Conservation (phyloP, 2,888 invertebrate species). For the Drosophila parthenogenetica region DNA sequence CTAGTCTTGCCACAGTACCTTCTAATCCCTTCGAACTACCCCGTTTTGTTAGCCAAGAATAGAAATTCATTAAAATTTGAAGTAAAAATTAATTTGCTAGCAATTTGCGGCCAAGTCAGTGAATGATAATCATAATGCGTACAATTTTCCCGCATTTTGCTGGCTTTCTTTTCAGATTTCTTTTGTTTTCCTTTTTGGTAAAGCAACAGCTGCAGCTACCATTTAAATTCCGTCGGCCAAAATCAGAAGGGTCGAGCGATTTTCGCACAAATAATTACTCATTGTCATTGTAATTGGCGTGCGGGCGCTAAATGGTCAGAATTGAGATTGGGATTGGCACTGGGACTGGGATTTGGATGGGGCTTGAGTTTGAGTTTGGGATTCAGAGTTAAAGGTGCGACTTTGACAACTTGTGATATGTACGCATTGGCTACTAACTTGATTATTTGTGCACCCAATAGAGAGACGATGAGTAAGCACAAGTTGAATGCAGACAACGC, state of each 20-base stretch:
- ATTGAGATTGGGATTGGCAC: not conserved
- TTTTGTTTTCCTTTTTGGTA: not conserved
- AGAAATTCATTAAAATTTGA: conserved; percentile 57
- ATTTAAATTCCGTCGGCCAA: conserved; percentile 61
- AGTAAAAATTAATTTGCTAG: conserved; percentile 64
- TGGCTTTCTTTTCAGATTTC: too few species aligned
- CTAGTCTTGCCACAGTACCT: not conserved
- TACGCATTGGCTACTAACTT: conserved; percentile 47
- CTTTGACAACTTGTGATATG: conserved; percentile 60
- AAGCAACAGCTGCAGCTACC: conserved; percentile 64
- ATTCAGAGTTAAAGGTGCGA: conserved; percentile 11
- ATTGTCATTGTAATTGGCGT: conserved; percentile 80
- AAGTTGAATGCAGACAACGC: conserved; percentile 17
- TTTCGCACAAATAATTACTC: conserved; percentile 75
- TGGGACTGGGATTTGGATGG: conserved; percentile 5
- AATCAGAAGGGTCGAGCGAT: conserved; percentile 49
- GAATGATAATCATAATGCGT: conserved; percentile 4
- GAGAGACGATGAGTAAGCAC: conserved; percentile 45
- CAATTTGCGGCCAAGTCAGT: conserved; percentile 53
- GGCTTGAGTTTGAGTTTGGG: not conserved
- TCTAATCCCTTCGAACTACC: not conserved
- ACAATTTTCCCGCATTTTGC: not conserved
- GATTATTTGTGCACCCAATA: conserved; percentile 56
- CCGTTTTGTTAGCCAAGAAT: not conserved
- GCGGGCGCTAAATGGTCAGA: conserved; percentile 72